phyloP scores from a whole-genome alignment of 2,113 vertebrate species.

The Tinamus guttatus region DNA sequence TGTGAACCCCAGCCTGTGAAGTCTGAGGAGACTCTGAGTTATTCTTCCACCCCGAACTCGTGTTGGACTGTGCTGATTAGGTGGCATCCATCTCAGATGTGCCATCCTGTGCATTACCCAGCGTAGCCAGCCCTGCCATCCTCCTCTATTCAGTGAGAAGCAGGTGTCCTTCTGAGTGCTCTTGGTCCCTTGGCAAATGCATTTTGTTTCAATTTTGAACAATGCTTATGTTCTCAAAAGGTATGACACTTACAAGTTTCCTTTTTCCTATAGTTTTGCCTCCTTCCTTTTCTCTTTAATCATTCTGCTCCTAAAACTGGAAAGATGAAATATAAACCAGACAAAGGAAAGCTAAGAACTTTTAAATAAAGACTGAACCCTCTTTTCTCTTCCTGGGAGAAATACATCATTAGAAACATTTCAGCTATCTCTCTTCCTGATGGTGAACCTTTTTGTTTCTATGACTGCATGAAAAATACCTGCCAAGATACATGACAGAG shows the following conservation, averaged over 20 bases:
- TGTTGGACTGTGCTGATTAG: background rate
- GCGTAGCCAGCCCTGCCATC: background rate
- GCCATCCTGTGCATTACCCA: background rate
- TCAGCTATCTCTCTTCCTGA: background rate
- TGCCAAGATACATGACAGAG: background rate
- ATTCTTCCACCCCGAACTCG: background rate
- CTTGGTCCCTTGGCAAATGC: background rate
- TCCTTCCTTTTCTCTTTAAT: background rate
- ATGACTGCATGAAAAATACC: background rate
- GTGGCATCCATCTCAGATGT: background rate
- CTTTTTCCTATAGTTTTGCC: background rate
- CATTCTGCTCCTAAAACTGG: background rate
- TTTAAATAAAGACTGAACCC: conserved; percentile 11
- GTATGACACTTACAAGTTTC: background rate
- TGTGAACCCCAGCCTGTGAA: background rate
- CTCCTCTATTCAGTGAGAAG: background rate
- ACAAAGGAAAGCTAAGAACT: conserved; percentile 4
- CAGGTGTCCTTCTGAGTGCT: background rate
- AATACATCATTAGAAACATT: background rate
- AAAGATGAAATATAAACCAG: conserved; percentile 3
- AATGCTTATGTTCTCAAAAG: background rate
- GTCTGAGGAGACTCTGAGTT: background rate
- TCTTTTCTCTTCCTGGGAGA: conserved; percentile 1
- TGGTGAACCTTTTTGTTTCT: background rate
- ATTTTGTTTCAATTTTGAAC: background rate